phyloP scores from a whole-genome alignment of 2,113 vertebrate species.

The Xiphorhynchus elegans region DNA sequence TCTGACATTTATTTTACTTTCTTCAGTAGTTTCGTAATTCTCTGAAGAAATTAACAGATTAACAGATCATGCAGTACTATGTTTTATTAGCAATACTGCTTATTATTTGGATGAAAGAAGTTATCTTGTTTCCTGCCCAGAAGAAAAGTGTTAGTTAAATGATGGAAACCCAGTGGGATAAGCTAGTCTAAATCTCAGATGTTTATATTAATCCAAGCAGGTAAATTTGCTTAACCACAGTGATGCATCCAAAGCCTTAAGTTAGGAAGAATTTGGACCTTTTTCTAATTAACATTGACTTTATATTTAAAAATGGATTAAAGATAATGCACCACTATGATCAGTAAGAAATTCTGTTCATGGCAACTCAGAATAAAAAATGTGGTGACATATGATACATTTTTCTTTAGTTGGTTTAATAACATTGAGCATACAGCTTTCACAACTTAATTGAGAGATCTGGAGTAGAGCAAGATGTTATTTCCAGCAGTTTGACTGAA shows the following conservation, averaged over 20 bases:
- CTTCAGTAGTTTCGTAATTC: not conserved
- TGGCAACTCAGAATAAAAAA: not conserved
- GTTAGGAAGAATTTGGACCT: not conserved
- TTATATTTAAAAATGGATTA: slow-evolving; percentile 27
- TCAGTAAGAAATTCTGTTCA: not conserved
- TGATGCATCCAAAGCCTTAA: not conserved
- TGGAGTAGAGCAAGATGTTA: not conserved
- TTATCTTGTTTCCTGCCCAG: not conserved
- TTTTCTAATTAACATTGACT: slow-evolving; percentile 31
- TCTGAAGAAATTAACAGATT: not conserved
- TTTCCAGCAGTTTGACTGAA: not conserved
- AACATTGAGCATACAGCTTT: not conserved
- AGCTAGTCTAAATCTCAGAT: slow-evolving; percentile 4
- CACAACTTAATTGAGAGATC: not conserved
- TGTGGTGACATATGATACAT: not conserved
- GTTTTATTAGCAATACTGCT: not conserved
- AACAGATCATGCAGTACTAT: not conserved
- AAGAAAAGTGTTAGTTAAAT: slow-evolving; percentile 2
- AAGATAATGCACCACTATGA: not conserved
- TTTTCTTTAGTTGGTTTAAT: not conserved
- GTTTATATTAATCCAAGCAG: slow-evolving; percentile 24
- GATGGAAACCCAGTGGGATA: not conserved
- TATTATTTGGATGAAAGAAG: not conserved
- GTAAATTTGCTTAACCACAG: slow-evolving; percentile 8
- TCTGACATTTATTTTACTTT: not conserved